Evolutionary conservation across 2,888 invertebrate genomes (phyloP), one percentile per base, ranked within the genome.

Genomic region (Eucera pruinosa): DNA sequence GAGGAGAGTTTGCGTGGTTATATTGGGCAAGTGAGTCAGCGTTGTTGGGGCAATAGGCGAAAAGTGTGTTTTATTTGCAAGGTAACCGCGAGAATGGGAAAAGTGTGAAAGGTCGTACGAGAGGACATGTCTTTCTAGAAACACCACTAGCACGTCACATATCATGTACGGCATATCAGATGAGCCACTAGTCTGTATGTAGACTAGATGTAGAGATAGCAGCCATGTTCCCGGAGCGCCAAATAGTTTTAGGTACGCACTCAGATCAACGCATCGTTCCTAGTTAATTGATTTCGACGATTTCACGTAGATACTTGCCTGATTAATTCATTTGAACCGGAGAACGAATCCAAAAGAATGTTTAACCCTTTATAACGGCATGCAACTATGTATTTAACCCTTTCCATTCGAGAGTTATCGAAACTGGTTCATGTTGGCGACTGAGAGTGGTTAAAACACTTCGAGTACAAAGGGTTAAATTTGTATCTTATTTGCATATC

Each of bases 191-290:
- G 91, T 90, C 91, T 88, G 85, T 89, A 86, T 88, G 89, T 91
- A 91, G 91, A 91, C 91, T 91, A 91, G 91, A 88, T 88, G 90
- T 91, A 92, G 91, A 91, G 87, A 88, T 92, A 92, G 91, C 91
- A 83, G 91, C 91, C 87, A 90, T 89, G 90, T 89, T 85, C 89
- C 90, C 85, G 91, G 90, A 91, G 87, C 91, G 89, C 89, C 91
- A 90, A 88, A 91, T 91, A 91, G 91, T 85, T 91, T 89, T 92
- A 92, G 92, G 92, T 92, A 91, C 88, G 92, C 92, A 91, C 90
- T 89, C 86, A 88, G 87, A 88, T 89, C 87, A 89, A 90, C 87
- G 91, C 91, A 90, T 89, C 88, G 86, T 90, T 90, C 86, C 88
- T 90, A 89, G 84, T 86, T 88, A 71, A 83, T 80, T 69, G 11